These are phyloP conservation scores for Oeneis ivallda DNA, from an alignment of 2,888 invertebrate species.

Conservation along the genomic window DNA sequence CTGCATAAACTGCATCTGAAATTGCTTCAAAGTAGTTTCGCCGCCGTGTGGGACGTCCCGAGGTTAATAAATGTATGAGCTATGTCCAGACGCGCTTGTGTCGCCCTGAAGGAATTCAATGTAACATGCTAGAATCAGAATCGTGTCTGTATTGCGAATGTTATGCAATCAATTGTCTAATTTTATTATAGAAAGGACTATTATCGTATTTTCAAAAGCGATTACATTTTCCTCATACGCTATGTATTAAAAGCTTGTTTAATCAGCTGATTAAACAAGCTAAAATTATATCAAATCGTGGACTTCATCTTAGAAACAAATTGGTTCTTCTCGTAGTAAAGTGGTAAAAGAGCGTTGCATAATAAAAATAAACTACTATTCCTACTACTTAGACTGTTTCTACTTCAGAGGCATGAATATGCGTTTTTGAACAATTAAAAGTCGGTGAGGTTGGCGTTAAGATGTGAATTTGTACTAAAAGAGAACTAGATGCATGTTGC, in stretches of 20 bases:
- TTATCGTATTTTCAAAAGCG: too few species aligned
- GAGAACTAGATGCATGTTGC: too few species aligned
- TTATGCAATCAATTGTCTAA: slow-evolving; percentile 5
- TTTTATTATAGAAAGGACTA: background rate
- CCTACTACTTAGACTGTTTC: too few species aligned
- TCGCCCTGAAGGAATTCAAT: slow-evolving; percentile 21
- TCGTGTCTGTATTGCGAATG: slow-evolving; percentile 4
- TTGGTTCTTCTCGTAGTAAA: background rate
- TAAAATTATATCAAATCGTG: background rate
- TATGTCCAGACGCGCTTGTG: slow-evolving; percentile 15
- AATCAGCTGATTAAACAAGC: background rate
- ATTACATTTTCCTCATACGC: too few species aligned
- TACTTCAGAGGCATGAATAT: background rate
- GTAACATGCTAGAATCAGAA: slow-evolving; percentile 12
- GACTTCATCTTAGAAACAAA: background rate
- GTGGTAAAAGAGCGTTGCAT: too few species aligned
- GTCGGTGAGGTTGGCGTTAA: background rate
- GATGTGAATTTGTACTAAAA: background rate
- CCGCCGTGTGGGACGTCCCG: slow-evolving; percentile 26
- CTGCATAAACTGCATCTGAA: slow-evolving; percentile 28
- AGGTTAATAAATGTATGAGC: slow-evolving; percentile 27
- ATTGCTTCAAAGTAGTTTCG: slow-evolving; percentile 30
- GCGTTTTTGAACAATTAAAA: background rate
- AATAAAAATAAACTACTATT: too few species aligned
- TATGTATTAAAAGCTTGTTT: too few species aligned